Conservation (phyloP, 1,140 invertebrate species). For the Drosophila arizonae region DNA sequence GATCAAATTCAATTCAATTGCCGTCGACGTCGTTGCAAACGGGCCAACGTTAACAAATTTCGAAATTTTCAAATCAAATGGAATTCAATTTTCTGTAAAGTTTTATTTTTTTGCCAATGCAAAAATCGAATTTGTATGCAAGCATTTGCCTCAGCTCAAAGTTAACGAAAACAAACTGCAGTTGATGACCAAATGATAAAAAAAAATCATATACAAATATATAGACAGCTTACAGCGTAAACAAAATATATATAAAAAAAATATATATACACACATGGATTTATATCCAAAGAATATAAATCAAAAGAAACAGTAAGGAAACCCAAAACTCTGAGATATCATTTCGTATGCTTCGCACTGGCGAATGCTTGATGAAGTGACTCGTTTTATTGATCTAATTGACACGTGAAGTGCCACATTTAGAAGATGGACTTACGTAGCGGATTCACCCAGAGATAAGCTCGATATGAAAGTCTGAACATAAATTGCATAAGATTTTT, state of each 20-base stretch:
- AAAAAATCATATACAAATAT: neutral
- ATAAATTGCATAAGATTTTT: too few species aligned
- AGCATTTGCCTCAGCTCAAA: neutral
- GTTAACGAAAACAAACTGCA: constrained; percentile 20
- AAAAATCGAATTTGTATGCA: constrained; percentile 40
- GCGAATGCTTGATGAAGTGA: constrained; percentile 30
- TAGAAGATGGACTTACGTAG: constrained; percentile 10
- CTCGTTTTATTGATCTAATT: constrained; percentile 64
- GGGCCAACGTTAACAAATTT: constrained; percentile 15
- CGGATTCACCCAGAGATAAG: neutral
- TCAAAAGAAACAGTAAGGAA: constrained; percentile 14
- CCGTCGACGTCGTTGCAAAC: constrained; percentile 16
- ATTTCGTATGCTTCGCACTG: constrained; percentile 30
- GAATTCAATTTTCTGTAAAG: constrained; percentile 21
- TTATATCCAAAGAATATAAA: constrained; percentile 9
- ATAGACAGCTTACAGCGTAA: constrained; percentile 2
- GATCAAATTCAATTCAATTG: constrained; percentile 20
- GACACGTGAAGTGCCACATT: constrained; percentile 46
- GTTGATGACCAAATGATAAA: constrained; percentile 39
- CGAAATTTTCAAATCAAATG: constrained; percentile 34
- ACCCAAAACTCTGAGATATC: neutral
- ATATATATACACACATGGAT: neutral
- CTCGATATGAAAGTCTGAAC: too few species aligned
- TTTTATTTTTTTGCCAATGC: constrained; percentile 15
- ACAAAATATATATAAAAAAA: neutral